Evolutionary conservation across 1,140 invertebrate genomes (phyloP), one percentile per base, ranked within the genome.

Genomic region (Cardiocondyla obscurior): DNA sequence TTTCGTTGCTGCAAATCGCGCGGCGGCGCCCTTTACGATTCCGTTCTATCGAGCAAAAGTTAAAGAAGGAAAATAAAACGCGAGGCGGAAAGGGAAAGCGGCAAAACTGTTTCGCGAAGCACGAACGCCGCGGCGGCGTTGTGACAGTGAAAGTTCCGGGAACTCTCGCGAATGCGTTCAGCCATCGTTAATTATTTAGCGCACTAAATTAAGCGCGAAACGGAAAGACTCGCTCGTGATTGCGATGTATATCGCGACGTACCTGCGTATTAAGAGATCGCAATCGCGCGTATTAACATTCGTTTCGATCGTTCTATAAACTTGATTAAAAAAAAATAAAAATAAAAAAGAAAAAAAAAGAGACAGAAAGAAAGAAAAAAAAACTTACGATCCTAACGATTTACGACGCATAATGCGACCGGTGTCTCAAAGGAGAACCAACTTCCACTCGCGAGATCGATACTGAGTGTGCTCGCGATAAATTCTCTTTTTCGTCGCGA

Each of bases 391-490:
- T 25, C 28, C 25, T 8, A 22, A 55, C 70, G 19, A 67, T 77
- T 51, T 16, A 39, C 25, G 46, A n/a, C 1, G 7, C 46, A 53
- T 42, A 39, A 49, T 64, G 36, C 57, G 39, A 5, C 36, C 19
- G 14, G 25, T 8, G 22, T 60, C 25, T 74, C 58, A 22, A 77
- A 8, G 8, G 44, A 36, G 19, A 14, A 42, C 14, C 49, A n/a
- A 22, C 39, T 58, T 2, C 39, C 33, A 74, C 42, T 76, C 28
- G 55, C 28, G 28, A 76, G 55, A 77, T 77, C 60, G 73, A 77
- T 77, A 76, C 42, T 19, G 14, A 8, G 28, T 67, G 25, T 67
- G 25, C 33, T 67, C 74, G 19, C 44, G 33, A 25, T 79, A 67
- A 42, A 79, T 79, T 69, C 46, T 67, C 73, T 14, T 49, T 46